Evolutionary conservation across 2,113 vertebrate genomes (phyloP).

Genomic region (Misgurnus anguillicaudatus): DNA sequence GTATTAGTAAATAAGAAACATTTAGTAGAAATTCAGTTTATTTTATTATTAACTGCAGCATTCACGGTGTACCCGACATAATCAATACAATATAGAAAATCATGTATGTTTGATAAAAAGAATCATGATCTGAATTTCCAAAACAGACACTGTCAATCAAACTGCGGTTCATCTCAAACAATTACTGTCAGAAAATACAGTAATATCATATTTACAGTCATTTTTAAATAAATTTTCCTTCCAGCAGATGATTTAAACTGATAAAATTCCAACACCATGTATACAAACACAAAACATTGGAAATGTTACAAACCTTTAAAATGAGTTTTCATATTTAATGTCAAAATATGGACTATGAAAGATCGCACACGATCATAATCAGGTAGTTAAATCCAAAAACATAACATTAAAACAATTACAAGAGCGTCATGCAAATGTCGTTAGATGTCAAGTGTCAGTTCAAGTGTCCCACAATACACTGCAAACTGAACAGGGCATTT

Average conservation of each 20-base stretch:
- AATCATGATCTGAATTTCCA: not conserved
- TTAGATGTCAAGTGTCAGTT: not conserved
- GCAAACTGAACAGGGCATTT: constrained; percentile 6
- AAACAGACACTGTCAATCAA: not conserved
- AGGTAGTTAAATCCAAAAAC: not conserved
- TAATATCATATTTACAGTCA: constrained; percentile 23
- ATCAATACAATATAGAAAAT: constrained; percentile 19
- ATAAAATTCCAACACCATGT: too few relatives aligned
- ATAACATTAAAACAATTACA: not conserved
- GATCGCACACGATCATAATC: not conserved
- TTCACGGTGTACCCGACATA: not conserved
- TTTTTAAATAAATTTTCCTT: constrained; percentile 22
- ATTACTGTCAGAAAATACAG: not conserved
- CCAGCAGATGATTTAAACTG: not conserved
- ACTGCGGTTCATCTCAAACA: not conserved
- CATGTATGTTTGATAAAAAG: not conserved
- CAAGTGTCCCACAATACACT: constrained; percentile 32
- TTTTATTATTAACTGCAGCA: not conserved
- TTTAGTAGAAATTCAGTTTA: not conserved
- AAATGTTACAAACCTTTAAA: too few relatives aligned
- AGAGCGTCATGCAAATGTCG: constrained; percentile 22
- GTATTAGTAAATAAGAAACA: not conserved
- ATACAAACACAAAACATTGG: too few relatives aligned
- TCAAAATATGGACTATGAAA: constrained; percentile 15
- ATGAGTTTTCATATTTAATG: not conserved